phyloP scores from a whole-genome alignment of 2,113 vertebrate genomes.

The Sitta europaea region DNA sequence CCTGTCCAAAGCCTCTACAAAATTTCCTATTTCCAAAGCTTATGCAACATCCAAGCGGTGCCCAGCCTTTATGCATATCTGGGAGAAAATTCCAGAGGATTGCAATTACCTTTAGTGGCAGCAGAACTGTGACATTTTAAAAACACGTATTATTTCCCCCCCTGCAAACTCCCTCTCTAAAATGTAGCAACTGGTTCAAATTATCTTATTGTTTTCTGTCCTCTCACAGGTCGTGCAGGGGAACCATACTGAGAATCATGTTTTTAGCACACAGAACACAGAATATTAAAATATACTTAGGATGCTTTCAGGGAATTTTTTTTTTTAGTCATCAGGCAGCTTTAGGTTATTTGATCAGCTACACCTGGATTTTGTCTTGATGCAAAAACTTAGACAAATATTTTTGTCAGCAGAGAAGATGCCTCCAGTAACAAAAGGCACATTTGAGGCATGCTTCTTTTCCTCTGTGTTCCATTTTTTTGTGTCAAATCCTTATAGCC shows the following conservation, averaged over 20 bases:
- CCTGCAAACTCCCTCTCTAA: not conserved
- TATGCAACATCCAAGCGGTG: not conserved
- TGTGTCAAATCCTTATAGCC: not conserved
- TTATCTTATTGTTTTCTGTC: not conserved
- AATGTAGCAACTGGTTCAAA: not conserved
- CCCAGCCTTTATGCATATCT: not conserved
- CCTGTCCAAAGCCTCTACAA: not conserved
- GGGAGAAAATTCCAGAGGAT: not conserved
- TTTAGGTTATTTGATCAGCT: slow-evolving; percentile 48
- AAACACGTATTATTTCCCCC: not conserved
- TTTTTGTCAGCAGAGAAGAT: slow-evolving; percentile 36
- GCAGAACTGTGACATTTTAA: not conserved
- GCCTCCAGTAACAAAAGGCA: slow-evolving; percentile 13
- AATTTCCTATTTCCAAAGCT: not conserved
- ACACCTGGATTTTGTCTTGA: slow-evolving; percentile 17
- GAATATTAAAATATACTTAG: slow-evolving; percentile 20
- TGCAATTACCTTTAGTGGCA: not conserved
- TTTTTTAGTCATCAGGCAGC: not conserved
- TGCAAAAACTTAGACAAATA: slow-evolving; percentile 55
- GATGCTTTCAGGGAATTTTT: not conserved
- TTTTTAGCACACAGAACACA: not conserved
- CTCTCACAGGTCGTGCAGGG: not conserved
- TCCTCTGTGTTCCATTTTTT: slow-evolving; percentile 1
- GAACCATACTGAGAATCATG: not conserved
- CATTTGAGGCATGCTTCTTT: slow-evolving; percentile 14